Evolutionary conservation across 2,888 invertebrate species (phyloP).

Genomic region (Cremastobaeus sp.): DNA sequence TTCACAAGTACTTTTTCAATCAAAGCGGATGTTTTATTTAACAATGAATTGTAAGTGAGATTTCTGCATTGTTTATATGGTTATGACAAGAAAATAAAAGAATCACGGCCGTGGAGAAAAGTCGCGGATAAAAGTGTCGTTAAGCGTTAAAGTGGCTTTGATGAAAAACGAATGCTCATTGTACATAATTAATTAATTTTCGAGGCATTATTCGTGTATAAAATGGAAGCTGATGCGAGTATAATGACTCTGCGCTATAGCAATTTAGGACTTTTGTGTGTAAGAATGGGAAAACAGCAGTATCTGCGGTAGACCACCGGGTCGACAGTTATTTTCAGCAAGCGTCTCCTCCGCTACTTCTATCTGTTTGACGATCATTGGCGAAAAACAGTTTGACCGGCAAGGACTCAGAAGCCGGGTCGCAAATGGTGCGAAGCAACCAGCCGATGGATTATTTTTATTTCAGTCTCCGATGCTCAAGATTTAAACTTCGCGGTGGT

Average conservation of each 20-base stretch:
- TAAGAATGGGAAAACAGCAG: constrained; percentile 56
- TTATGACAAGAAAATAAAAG: no score
- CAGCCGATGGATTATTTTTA: constrained; percentile 64
- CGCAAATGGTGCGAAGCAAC: constrained; percentile 46
- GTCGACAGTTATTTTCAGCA: constrained; percentile 66
- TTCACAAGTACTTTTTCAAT: constrained; percentile 38
- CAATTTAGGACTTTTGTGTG: constrained; percentile 68
- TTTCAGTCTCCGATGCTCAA: constrained; percentile 60
- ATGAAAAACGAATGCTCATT: no score
- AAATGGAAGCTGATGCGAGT: constrained; percentile 69
- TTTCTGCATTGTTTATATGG: no score
- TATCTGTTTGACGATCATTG: constrained; percentile 54
- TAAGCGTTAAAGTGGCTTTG: no score
- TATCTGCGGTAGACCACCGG: constrained; percentile 66
- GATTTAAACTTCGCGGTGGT: constrained; percentile 68
- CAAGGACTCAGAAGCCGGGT: constrained; percentile 18
- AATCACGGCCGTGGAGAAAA: no score
- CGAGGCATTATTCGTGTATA: no score
- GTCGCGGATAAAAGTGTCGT: no score
- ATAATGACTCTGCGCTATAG: constrained; percentile 70
- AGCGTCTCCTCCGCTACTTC: constrained; percentile 59
- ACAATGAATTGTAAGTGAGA: no score
- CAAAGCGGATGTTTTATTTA: constrained; percentile 26
- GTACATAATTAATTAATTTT: no score
- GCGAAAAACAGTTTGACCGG: constrained; percentile 45